Evolutionary conservation across 1,140 invertebrate species (phyloP).

Genomic region (Macrotrachela quadricornifera): DNA sequence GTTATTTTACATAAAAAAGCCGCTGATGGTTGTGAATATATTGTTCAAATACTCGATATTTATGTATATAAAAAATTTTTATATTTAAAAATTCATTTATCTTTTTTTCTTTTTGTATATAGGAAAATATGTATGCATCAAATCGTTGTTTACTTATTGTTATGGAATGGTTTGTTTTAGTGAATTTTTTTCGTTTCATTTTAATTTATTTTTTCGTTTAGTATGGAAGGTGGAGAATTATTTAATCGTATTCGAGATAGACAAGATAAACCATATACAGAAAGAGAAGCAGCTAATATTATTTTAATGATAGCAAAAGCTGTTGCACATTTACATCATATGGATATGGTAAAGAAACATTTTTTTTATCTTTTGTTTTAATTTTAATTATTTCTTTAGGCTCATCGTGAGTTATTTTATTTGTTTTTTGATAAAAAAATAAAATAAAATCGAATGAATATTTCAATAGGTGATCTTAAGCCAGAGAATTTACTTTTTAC

Average conservation of each 20-base stretch:
- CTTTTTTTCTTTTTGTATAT: too few species aligned
- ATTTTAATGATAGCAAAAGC: constrained; percentile 87
- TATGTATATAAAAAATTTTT: background rate
- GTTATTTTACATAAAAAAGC: constrained; percentile 1
- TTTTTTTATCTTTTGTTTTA: too few species aligned
- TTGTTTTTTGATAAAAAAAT: too few species aligned
- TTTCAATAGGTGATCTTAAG: constrained; percentile 15
- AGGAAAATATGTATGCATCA: too few species aligned
- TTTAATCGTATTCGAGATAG: constrained; percentile 87
- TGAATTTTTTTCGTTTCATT: background rate
- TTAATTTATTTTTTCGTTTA: constrained; percentile 25
- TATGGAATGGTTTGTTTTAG: constrained; percentile 3
- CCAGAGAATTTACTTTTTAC: constrained; percentile 39
- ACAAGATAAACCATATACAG: constrained; percentile 64
- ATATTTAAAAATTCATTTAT: too few species aligned
- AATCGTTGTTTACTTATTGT: background rate
- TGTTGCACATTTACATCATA: constrained; percentile 76
- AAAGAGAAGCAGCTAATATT: constrained; percentile 72
- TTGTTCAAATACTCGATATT: constrained; percentile 5
- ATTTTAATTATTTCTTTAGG: background rate
- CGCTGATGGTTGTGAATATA: constrained; percentile 6
- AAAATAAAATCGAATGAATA: too few species aligned
- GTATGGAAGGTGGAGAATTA: constrained; percentile 86
- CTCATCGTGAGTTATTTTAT: too few species aligned
- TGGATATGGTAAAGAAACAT: constrained; percentile 52